These are phyloP conservation scores for Rhegmatorhina hoffmannsi DNA, from an alignment of 2,113 vertebrate genomes.

Conservation along the genomic window DNA sequence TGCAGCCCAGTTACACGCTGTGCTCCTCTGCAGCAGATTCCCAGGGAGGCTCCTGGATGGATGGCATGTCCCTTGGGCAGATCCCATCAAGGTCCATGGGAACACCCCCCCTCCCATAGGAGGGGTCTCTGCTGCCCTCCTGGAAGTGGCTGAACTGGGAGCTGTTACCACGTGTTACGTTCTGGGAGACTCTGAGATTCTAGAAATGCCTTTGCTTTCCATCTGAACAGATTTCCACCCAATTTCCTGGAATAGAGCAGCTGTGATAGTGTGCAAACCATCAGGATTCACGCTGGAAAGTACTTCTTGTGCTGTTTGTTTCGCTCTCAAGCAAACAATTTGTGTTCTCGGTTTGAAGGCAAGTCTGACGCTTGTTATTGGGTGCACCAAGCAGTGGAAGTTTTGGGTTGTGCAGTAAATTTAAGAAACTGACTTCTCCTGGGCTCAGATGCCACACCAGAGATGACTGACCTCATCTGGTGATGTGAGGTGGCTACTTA, in stretches of 20 bases:
- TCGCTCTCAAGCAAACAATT: neutral
- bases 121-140: neutral
- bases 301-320: neutral
- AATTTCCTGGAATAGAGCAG: neutral
- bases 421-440: neutral
- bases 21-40: neutral
- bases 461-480: neutral
- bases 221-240: neutral
- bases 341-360: neutral
- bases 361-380: neutral
- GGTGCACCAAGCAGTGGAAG: neutral
- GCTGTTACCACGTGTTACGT: neutral
- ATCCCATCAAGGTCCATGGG: neutral
- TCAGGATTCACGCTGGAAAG: neutral
- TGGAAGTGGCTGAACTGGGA: neutral
- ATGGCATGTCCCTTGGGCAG: neutral
- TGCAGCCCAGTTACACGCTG: rapidly evolving
- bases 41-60: neutral
- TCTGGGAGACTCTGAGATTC: neutral
- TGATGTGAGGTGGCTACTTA: neutral
- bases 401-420: neutral
- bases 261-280: slow-evolving; percentile 23
- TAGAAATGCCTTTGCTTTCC: neutral
- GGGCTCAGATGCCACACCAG: neutral
- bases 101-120: neutral